Base-by-base conservation (phyloP, 2,797 vertebrate genomes). In the Kryptopterus vitreolus region DNA sequence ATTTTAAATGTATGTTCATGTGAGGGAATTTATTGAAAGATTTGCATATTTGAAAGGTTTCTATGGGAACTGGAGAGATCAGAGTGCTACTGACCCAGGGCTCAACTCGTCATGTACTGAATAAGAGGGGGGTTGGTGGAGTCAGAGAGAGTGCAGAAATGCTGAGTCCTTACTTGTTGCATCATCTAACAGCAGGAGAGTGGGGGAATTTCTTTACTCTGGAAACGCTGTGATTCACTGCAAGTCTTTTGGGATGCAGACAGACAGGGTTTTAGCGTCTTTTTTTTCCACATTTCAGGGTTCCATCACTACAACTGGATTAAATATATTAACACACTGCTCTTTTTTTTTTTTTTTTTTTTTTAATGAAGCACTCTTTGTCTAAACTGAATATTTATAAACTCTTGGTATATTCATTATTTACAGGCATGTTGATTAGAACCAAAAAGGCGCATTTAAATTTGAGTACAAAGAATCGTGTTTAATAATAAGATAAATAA, bases 161-260 rank as follows among this genome's bases (percentile, higher is more conserved):
- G 79, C 62, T 35, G 62, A 83, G 78, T 82, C 77, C 43, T 57
- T 38, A 29, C 57, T 74, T 20, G 18, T 82, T 84, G 82, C 80
- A 86, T 86, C 82, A 82, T 86, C 63, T 50, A 84, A 78, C 74
- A 80, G 70, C 29, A 24, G 46, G 62, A 59, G 31, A 75, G 59
- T 20, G 29, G 81, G 85, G 81, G 78, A 79, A 63, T 86, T 86
- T 86, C 71, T 77, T 84, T 26, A 65, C 29, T 77, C 46, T 1
- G 53, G 43, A 59, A 13, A 76, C 58, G 31, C 62, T 78, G n/a
- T 74, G 76, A 82, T 55, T 74, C 59, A 78, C 46, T 24, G 38
- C 57, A 70, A 12, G 3, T 75, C 76, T 11, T 78, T 55, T 11
- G 9, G 43, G 50, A 24, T 22, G 18, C 58, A 20, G 16, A 50